A percentile compares a stretch with the other conserved stretches of the same genome.
phyloP scores from a whole-genome alignment of 2,113 vertebrate species.

The Coracopsis vasa region DNA sequence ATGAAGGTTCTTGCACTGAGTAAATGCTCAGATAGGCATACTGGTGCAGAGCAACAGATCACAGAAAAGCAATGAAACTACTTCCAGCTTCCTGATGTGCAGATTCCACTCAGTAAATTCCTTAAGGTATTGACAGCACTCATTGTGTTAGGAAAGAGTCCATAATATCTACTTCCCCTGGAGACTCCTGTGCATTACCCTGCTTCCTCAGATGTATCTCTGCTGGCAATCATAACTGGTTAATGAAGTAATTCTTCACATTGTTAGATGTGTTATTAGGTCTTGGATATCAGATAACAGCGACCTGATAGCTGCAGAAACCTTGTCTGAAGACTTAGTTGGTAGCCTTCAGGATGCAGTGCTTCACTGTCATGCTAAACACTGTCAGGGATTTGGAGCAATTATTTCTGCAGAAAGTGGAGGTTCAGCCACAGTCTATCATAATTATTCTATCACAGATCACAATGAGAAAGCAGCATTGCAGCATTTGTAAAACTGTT shows the following conservation, averaged over 20 bases:
- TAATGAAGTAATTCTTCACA: background rate
- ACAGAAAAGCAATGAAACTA: background rate
- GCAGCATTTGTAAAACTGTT: background rate
- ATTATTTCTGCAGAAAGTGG: background rate
- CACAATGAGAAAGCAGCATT: background rate
- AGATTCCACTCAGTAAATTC: background rate
- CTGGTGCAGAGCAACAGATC: background rate
- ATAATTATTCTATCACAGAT: background rate
- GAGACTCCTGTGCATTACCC: background rate
- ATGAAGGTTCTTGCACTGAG: background rate
- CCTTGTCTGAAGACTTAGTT: background rate
- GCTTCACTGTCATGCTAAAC: background rate
- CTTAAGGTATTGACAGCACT: background rate
- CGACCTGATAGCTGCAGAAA: background rate
- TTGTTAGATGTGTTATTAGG: background rate
- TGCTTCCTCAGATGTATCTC: background rate
- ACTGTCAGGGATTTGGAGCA: background rate
- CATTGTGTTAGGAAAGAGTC: background rate
- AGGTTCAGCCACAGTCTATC: background rate
- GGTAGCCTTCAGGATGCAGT: background rate
- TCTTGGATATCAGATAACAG: background rate
- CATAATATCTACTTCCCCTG: fast-evolving
- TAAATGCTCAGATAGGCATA: background rate
- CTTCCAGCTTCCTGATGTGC: background rate
- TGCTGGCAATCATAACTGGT: background rate